These are phyloP conservation scores for Rhaphigaster nebulosa DNA, from an alignment of 2,888 invertebrate genomes.

Conservation along the genomic window DNA sequence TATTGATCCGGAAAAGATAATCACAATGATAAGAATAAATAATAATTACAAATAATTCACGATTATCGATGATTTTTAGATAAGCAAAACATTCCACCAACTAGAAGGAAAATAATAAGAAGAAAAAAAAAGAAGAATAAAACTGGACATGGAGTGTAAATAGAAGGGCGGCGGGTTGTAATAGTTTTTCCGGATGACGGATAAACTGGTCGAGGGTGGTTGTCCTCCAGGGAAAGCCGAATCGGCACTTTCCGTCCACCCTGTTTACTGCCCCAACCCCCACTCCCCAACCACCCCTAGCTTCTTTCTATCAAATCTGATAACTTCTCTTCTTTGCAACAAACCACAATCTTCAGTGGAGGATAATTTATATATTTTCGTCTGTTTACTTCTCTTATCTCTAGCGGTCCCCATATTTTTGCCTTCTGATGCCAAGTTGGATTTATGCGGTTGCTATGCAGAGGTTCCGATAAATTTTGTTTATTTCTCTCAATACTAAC, in stretches of 20 bases:
- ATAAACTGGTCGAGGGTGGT: constrained; percentile 21
- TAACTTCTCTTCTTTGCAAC: constrained; percentile 32
- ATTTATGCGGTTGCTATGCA: constrained; percentile 6
- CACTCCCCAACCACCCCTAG: background rate
- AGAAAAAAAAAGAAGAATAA: background rate
- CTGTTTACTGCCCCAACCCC: constrained; percentile 5
- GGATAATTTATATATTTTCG: constrained; percentile 36
- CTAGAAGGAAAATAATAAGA: background rate
- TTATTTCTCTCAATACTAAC: background rate
- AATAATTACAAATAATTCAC: background rate
- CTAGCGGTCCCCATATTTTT: background rate
- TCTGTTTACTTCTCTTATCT: background rate
- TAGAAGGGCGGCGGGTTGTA: constrained; percentile 23
- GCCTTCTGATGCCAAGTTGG: background rate
- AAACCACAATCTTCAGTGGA: background rate
- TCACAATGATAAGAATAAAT: background rate
- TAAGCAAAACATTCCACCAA: background rate
- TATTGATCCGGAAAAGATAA: background rate
- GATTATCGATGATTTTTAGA: background rate
- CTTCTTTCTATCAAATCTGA: constrained; percentile 35
- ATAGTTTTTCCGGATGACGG: constrained; percentile 32
- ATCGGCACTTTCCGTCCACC: constrained; percentile 42
- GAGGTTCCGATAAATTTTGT: background rate
- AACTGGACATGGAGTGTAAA: constrained; percentile 28
- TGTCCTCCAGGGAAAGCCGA: constrained; percentile 40